phyloP scores from a whole-genome alignment of 2,113 vertebrate species.

The Xiphorhynchus elegans region DNA sequence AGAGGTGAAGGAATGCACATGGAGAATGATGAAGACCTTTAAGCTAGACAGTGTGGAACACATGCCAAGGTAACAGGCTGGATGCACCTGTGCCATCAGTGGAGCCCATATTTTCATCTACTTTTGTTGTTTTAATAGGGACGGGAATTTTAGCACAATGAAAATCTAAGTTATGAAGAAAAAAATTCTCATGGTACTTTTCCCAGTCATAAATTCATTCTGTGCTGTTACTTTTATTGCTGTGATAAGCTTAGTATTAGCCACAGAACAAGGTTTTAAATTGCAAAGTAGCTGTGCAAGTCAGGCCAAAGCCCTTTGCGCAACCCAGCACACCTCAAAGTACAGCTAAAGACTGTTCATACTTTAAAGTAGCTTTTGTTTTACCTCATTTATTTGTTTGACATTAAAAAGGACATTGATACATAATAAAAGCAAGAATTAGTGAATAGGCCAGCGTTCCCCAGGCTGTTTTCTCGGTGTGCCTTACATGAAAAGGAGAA shows the following conservation, averaged over 20 bases:
- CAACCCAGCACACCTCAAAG: not conserved
- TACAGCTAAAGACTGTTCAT: not conserved
- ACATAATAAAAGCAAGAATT: not conserved
- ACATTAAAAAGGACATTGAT: not conserved
- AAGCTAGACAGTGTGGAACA: not conserved
- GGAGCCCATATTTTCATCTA: not conserved
- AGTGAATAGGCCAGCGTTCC: not conserved
- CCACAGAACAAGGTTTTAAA: not conserved
- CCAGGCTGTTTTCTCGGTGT: not conserved
- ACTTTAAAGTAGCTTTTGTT: not conserved
- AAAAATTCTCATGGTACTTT: not conserved
- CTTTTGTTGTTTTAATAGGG: not conserved
- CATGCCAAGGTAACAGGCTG: not conserved
- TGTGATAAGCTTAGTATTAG: not conserved
- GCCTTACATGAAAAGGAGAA: not conserved
- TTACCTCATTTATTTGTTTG: not conserved
- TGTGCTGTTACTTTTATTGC: not conserved
- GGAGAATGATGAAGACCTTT: constrained; percentile 46
- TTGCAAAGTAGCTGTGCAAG: not conserved
- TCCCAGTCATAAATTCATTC: not conserved
- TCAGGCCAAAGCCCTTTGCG: not conserved
- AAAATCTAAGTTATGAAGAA: not conserved
- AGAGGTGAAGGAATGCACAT: constrained; percentile 79
- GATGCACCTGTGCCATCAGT: not conserved
- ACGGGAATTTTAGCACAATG: not conserved